These are phyloP conservation scores for Chalcis sispes DNA, from an alignment of 2,888 invertebrate species.

Conservation along the genomic window DNA sequence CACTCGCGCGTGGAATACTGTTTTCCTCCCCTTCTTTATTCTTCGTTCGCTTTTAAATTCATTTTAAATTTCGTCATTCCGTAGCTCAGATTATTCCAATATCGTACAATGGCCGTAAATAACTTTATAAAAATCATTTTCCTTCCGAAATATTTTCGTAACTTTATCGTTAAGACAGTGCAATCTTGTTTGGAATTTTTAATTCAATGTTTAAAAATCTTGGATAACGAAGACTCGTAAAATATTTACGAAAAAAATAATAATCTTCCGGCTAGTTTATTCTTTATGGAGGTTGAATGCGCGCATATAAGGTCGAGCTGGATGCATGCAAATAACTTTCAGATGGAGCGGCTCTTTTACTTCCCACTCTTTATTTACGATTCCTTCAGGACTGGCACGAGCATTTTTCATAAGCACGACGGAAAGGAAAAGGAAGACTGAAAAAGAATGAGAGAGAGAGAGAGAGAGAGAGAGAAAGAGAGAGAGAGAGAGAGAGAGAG, in stretches of 20 bases:
- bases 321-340: conserved; percentile 25
- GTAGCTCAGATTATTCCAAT: no score
- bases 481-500: neutral
- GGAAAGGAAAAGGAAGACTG: conserved; percentile 1
- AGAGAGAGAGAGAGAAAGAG: neutral
- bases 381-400: conserved; percentile 44
- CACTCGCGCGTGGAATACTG: conserved; percentile 11
- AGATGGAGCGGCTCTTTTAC: conserved; percentile 37
- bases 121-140: no score
- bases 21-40: neutral
- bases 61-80: no score
- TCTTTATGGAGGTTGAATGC: neutral
- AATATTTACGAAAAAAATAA: conserved; percentile 16
- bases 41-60: no score
- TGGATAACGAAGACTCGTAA: neutral
- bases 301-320: neutral
- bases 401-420: conserved; percentile 52
- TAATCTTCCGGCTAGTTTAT: neutral
- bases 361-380: conserved; percentile 52
- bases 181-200: no score
- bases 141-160: no score
- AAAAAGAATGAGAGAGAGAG: neutral
- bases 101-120: no score
- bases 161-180: no score
- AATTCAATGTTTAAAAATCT: neutral